Evolutionary conservation across 2,888 invertebrate species (phyloP).

Genomic region (Mesochorus sp.): DNA sequence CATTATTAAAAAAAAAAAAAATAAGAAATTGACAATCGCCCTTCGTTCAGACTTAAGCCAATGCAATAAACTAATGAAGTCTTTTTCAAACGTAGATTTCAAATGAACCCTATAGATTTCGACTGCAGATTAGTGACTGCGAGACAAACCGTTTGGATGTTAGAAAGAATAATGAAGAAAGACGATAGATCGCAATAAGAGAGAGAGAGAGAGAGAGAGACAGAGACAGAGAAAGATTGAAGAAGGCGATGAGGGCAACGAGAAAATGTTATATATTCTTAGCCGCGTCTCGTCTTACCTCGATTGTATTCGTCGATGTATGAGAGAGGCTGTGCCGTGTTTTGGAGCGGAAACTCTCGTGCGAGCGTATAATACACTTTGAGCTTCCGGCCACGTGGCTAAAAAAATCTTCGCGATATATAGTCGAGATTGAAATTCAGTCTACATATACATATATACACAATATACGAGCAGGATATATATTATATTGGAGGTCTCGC

Average conservation of each 20-base stretch:
- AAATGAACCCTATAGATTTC: too few relatives aligned
- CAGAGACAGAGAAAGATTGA: constrained; percentile 26
- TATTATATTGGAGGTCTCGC: constrained; percentile 12
- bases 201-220: too few relatives aligned
- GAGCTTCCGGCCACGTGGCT: constrained; percentile 80
- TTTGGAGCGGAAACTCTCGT: constrained; percentile 73
- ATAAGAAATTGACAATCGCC: too few relatives aligned
- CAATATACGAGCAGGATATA: background rate
- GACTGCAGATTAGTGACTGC: too few relatives aligned
- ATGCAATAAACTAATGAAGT: too few relatives aligned
- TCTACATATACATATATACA: background rate
- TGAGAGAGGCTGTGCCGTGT: background rate
- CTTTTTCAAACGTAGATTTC: too few relatives aligned
- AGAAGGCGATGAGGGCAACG: constrained; percentile 34
- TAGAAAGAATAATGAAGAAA: too few relatives aligned
- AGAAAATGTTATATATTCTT: constrained; percentile 57
- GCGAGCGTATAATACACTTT: constrained; percentile 69
- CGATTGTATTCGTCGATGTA: constrained; percentile 20
- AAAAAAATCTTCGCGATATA: constrained; percentile 4
- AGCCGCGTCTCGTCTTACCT: constrained; percentile 48
- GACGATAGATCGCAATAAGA: constrained; percentile 40
- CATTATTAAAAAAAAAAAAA: too few relatives aligned
- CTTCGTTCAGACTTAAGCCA: too few relatives aligned
- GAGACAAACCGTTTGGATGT: too few relatives aligned
- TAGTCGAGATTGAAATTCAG: constrained; percentile 33